These are phyloP conservation scores for Blennius ocellaris DNA, from an alignment of 2,113 vertebrate genomes.

Conservation along the genomic window DNA sequence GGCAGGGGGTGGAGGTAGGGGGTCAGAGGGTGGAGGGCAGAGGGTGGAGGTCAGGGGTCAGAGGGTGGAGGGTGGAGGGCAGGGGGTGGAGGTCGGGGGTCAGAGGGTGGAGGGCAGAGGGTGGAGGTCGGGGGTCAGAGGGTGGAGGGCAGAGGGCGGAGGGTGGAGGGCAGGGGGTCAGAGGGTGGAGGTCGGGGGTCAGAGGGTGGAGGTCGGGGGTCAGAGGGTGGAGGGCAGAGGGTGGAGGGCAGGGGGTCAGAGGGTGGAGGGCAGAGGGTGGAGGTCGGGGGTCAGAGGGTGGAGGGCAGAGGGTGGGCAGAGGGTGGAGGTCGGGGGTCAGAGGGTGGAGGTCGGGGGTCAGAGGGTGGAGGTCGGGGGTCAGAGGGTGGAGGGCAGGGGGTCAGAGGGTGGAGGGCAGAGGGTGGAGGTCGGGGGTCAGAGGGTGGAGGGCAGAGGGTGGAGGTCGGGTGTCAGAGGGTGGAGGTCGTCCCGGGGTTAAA, in stretches of 20 bases:
- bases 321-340: constrained; percentile 63
- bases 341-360: constrained; percentile 82
- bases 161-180: constrained; percentile 56
- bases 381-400: no score
- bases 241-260: constrained; percentile 66
- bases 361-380: neutral
- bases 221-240: no score
- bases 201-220: neutral
- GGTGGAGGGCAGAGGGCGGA: no score
- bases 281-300: no score
- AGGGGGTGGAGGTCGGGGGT: constrained; percentile 8
- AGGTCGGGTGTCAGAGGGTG: constrained; percentile 12
- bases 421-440: constrained; percentile 64
- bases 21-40: constrained; percentile 82
- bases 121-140: no score
- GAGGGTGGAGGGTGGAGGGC: no score
- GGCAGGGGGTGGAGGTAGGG: constrained; percentile 1
- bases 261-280: constrained; percentile 73
- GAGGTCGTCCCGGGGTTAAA: constrained; percentile 66
- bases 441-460: constrained; percentile 73
- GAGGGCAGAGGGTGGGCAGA: no score
- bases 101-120: constrained; percentile 82
- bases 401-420: no score
- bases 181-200: constrained; percentile 84
- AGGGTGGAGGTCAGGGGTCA: neutral